Evolutionary conservation across 2,797 vertebrate genomes (phyloP), one percentile per base, ranked within the genome.

Genomic region (Girardinus metallicus): DNA sequence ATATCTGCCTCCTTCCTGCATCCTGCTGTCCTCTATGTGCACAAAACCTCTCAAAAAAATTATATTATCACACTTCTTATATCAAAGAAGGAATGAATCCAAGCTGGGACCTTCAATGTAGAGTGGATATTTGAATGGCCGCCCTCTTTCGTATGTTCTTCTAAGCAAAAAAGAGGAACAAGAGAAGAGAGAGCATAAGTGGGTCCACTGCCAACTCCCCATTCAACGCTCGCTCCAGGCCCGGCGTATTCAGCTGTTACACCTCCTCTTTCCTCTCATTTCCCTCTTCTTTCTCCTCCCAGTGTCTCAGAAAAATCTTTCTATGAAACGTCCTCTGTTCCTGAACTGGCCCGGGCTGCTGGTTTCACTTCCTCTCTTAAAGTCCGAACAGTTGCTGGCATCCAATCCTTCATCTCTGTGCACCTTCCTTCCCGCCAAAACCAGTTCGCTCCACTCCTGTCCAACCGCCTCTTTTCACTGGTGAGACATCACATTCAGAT

Each of bases 171-270:
- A 87, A 74, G 74, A 85, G 55, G 77, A 89, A 84, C 1, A 62
- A 85, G 77, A 34, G 68, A 72, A 75, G 81, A 21, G 60, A 73
- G 86, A 87, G 88, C 86, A 95, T 96, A 94, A 97, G 96, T 96
- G 92, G 91, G 81, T 77, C 89, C 95, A 95, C 96, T 97, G 96
- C 66, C 39, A 70, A 43, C 76, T 87, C 75, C 80, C 89, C 91
- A 94, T 95, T 96, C 94, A 95, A 86, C 83, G 31, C 86, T 88
- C 89, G 93, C 89, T 80, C 84, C 85, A 93, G 94, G 92, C 94
- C 85, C 49, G 92, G 87, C 83, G 80, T 89, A 91, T 95, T 95
- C 93, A 95, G 94, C 94, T 92, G 94, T 92, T 92, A 91, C 88
- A 91, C 91, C 85, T 92, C 79, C 84, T 91, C 83, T 87, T 89